Evolutionary conservation across 2,888 invertebrate genomes (phyloP).

Genomic region (Orgyia antiqua): DNA sequence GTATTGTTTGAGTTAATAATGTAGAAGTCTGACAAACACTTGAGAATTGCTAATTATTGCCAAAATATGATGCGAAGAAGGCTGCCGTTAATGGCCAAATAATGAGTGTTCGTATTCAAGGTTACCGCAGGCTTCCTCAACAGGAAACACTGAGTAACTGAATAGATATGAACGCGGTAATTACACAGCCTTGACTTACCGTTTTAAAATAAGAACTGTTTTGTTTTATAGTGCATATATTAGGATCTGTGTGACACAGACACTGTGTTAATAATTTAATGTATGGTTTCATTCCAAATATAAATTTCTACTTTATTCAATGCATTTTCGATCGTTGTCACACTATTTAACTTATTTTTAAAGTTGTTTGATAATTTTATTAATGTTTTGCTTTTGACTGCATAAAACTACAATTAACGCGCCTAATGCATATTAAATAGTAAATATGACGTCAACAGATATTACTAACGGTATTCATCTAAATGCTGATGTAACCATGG

Average conservation of each 20-base stretch:
- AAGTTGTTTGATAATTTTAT: no score
- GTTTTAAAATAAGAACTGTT: constrained; percentile 70
- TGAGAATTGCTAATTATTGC: constrained; percentile 49
- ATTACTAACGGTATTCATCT: constrained; percentile 35
- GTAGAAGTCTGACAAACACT: constrained; percentile 18
- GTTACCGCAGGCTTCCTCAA: constrained; percentile 54
- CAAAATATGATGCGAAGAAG: constrained; percentile 60
- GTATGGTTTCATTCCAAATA: no score
- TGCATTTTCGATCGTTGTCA: background rate
- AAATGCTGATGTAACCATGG: constrained; percentile 26
- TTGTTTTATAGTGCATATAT: no score
- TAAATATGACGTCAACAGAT: constrained; percentile 27
- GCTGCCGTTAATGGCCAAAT: constrained; percentile 65
- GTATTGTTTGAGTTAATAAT: constrained; percentile 8
- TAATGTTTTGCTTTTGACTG: no score
- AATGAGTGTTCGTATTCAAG: constrained; percentile 68
- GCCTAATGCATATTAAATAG: constrained; percentile 19
- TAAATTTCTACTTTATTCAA: no score
- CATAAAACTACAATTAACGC: constrained; percentile 9
- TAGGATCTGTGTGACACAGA: constrained; percentile 11
- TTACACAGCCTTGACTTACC: constrained; percentile 72
- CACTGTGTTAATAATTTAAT: no score
- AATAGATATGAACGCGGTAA: constrained; percentile 72
- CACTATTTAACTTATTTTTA: no score
- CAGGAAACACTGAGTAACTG: constrained; percentile 68